A percentile compares a stretch with the other conserved stretches of the same genome.
These are phyloP conservation scores for Mamestra brassicae DNA, from an alignment of 2,888 invertebrate species.

Conservation along the genomic window DNA sequence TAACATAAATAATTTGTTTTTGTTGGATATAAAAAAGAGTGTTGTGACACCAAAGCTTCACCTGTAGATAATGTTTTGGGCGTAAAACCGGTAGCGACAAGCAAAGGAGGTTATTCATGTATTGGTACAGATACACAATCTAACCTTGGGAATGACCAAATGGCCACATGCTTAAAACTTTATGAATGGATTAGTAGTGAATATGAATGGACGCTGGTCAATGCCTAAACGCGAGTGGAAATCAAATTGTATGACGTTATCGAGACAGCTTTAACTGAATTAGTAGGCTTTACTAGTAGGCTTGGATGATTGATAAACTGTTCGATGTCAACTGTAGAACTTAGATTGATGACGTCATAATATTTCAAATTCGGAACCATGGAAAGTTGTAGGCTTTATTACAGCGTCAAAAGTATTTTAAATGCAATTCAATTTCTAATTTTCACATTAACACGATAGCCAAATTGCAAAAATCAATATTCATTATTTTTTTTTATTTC, in stretches of 20 bases:
- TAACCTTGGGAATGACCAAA: slow-evolving; percentile 79
- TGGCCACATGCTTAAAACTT: slow-evolving; percentile 74
- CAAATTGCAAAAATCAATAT: slow-evolving; percentile 56
- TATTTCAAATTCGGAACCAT: neutral
- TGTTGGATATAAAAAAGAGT: slow-evolving; percentile 75
- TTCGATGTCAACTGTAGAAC: slow-evolving; percentile 22
- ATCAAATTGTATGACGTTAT: slow-evolving; percentile 72
- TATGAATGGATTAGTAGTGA: slow-evolving; percentile 80
- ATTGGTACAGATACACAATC: slow-evolving; percentile 74
- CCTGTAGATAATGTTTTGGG: slow-evolving; percentile 78
- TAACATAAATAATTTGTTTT: slow-evolving; percentile 77
- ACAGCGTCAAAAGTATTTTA: slow-evolving; percentile 19
- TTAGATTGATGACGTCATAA: neutral
- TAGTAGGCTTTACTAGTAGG: slow-evolving; percentile 47
- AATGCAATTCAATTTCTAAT: slow-evolving; percentile 42
- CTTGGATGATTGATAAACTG: slow-evolving; percentile 35
- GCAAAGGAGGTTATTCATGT: slow-evolving; percentile 74
- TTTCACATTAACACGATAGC: slow-evolving; percentile 37
- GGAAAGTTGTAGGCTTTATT: neutral
- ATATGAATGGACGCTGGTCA: slow-evolving; percentile 78
- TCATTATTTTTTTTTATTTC: slow-evolving; percentile 41
- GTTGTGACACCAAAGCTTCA: slow-evolving; percentile 79
- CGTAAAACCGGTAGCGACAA: slow-evolving; percentile 86
- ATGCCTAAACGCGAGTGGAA: slow-evolving; percentile 71
- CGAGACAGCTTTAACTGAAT: slow-evolving; percentile 48